Conservation (phyloP, 2,888 invertebrate species). For the Tineola bisselliella region DNA sequence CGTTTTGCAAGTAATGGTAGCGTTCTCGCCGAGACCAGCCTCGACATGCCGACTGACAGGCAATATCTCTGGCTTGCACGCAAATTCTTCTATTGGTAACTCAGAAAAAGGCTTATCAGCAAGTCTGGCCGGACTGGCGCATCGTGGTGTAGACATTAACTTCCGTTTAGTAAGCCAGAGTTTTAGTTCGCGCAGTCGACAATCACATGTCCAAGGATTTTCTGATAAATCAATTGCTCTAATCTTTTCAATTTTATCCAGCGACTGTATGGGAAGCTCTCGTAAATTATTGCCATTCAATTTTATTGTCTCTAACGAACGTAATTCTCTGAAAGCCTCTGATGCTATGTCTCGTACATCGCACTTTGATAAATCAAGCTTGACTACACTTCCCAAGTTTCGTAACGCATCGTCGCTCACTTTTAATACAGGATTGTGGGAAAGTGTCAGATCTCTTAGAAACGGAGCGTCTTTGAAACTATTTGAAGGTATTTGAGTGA, state of each 20-base stretch:
- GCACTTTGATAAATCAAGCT: conserved; percentile 85
- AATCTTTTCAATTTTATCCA: conserved; percentile 77
- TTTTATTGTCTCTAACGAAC: conserved; percentile 80
- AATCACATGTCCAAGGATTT: conserved; percentile 91
- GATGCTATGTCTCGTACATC: conserved; percentile 81
- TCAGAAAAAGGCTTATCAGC: conserved; percentile 80
- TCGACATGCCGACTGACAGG: conserved; percentile 80
- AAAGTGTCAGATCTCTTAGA: conserved; percentile 81
- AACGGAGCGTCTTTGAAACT: conserved; percentile 84
- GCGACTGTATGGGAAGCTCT: conserved; percentile 76
- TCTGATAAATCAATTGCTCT: conserved; percentile 86
- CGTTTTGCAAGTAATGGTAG: conserved; percentile 83
- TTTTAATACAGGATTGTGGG: conserved; percentile 84
- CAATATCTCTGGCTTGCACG: conserved; percentile 84
- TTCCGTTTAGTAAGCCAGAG: conserved; percentile 83
- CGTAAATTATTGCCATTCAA: conserved; percentile 83
- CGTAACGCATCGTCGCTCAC: conserved; percentile 80
- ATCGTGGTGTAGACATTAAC: conserved; percentile 80
- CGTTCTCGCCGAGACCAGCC: conserved; percentile 84
- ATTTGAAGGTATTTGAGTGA: conserved; percentile 81
- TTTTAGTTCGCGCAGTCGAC: conserved; percentile 81
- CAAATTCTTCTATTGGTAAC: conserved; percentile 82
- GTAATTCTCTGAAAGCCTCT: conserved; percentile 76
- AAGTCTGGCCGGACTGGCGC: conserved; percentile 76
- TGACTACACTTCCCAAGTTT: conserved; percentile 79